phyloP scores from a whole-genome alignment of 2,888 invertebrate species.

The Hipparchia semele region DNA sequence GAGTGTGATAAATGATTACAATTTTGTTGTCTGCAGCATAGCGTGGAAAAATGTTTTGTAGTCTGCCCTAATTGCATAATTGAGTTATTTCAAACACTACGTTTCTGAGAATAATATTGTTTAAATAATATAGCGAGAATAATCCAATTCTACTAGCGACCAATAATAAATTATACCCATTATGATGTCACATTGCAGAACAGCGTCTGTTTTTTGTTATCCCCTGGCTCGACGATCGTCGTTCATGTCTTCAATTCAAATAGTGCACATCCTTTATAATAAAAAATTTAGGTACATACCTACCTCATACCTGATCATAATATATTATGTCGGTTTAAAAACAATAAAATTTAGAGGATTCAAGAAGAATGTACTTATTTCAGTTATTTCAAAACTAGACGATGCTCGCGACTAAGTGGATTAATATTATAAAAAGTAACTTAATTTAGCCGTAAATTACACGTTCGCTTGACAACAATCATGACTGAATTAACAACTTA shows the following conservation, averaged over 20 bases:
- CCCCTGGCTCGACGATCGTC: background rate
- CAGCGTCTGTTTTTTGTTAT: slow-evolving; percentile 14
- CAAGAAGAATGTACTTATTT: background rate
- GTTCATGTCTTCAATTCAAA: slow-evolving; percentile 2
- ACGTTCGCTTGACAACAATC: no score
- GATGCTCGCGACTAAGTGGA: no score
- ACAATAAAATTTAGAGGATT: background rate
- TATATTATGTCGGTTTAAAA: background rate
- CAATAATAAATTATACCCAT: slow-evolving; percentile 34
- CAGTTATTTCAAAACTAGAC: background rate
- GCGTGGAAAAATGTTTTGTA: slow-evolving; percentile 25
- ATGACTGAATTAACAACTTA: no score
- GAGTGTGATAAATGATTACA: slow-evolving; percentile 18
- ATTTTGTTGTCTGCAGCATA: slow-evolving; percentile 16
- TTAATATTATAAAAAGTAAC: no score
- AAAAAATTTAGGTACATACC: background rate
- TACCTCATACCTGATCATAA: background rate
- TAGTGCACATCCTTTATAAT: background rate
- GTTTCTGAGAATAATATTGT: slow-evolving; percentile 23
- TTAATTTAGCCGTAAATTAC: no score
- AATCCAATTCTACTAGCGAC: slow-evolving; percentile 13
- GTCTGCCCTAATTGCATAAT: slow-evolving; percentile 27
- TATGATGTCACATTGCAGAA: slow-evolving; percentile 36
- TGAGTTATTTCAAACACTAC: slow-evolving; percentile 26
- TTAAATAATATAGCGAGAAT: slow-evolving; percentile 16